Percentiles rank a stretch among this genome's conserved stretches.
phyloP scores from a whole-genome alignment of 2,113 vertebrate genomes.

The Pseudonaja textilis region DNA sequence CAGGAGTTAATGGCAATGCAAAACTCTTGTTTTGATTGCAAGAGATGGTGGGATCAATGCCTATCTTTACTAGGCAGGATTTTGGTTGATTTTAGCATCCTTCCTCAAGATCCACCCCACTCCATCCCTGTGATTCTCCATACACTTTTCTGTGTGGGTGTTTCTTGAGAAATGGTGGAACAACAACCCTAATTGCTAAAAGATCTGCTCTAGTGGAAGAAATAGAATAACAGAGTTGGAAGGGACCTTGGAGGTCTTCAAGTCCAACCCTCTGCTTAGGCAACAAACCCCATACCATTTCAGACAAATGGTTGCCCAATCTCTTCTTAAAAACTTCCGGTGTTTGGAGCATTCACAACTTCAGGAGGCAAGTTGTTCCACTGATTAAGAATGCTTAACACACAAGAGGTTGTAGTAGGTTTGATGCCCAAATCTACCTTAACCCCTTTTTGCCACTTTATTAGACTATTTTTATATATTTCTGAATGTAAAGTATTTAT shows the following conservation, averaged over 20 bases:
- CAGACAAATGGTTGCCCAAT: no score
- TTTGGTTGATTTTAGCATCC: not conserved
- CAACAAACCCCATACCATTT: no score
- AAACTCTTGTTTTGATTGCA: not conserved
- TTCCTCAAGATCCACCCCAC: not conserved
- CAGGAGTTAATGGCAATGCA: not conserved
- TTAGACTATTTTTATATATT: not conserved
- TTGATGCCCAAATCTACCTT: no score
- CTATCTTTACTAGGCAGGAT: not conserved
- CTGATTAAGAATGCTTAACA: not conserved
- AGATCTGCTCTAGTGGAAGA: not conserved
- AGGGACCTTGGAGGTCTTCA: no score
- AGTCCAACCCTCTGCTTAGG: no score
- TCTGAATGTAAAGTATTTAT: not conserved
- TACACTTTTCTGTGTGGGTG: not conserved
- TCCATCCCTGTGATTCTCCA: not conserved
- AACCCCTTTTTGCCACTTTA: no score
- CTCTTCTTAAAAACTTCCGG: no score
- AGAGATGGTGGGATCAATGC: not conserved
- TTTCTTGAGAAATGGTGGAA: not conserved
- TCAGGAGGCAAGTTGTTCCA: no score
- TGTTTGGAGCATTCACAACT: no score
- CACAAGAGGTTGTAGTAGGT: no score
- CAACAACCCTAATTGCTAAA: not conserved
- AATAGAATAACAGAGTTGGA: no score